phyloP scores from a whole-genome alignment of 2,113 vertebrate genomes.

The Falcunculus frontatus region DNA sequence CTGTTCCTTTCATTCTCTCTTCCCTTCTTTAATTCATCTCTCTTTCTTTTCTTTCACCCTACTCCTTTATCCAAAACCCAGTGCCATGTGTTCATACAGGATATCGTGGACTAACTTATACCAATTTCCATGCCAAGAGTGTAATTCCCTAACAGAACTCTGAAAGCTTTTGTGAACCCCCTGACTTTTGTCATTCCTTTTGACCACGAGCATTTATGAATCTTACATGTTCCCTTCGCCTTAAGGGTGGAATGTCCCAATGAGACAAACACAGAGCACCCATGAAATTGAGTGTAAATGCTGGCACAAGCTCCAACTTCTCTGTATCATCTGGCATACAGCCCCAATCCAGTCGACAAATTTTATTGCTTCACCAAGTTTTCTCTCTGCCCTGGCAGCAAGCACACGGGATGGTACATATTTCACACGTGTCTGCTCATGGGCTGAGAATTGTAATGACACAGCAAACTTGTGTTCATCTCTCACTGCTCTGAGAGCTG shows the following conservation, averaged over 20 bases:
- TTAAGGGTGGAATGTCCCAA: too few species aligned
- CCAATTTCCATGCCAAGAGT: neutral
- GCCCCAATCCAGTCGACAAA: neutral
- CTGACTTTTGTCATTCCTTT: neutral
- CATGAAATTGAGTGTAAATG: neutral
- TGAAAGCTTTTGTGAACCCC: neutral
- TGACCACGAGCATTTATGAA: neutral
- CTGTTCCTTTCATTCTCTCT: neutral
- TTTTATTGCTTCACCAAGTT: neutral
- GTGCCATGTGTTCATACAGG: neutral
- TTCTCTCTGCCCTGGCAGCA: neutral
- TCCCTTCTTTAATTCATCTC: neutral
- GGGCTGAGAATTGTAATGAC: neutral
- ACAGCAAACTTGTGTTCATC: neutral
- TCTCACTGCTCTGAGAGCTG: neutral
- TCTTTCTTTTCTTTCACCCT: neutral
- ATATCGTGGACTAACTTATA: neutral
- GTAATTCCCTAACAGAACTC: neutral
- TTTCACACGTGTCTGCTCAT: rapidly evolving
- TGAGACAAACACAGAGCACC: neutral
- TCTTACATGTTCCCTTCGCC: neutral
- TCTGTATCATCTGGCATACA: neutral
- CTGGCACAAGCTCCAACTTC: neutral
- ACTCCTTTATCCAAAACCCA: neutral
- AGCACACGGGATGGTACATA: neutral